Conservation (phyloP, 2,888 invertebrate genomes). For the Ormia ochracea region DNA sequence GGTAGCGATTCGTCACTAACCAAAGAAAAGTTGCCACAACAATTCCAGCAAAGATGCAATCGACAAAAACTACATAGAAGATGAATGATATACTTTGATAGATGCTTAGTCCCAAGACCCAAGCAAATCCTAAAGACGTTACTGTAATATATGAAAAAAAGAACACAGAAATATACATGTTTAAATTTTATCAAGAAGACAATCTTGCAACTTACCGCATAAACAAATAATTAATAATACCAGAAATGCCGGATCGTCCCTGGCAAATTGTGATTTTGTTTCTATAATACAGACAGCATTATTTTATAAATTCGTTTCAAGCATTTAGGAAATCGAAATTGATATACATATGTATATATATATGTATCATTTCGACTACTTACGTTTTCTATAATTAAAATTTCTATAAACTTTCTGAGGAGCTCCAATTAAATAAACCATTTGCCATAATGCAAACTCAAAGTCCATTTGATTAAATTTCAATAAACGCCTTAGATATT, state of each 20-base stretch:
- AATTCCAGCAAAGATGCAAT: slow-evolving; percentile 93
- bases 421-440: slow-evolving; percentile 94
- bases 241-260: slow-evolving; percentile 99
- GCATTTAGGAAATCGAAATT: too few relatives aligned
- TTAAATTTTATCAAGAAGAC: neutral
- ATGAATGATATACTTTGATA: slow-evolving; percentile 88
- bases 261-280: slow-evolving; percentile 98
- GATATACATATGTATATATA: too few relatives aligned
- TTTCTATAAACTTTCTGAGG: slow-evolving; percentile 98
- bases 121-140: slow-evolving; percentile 92
- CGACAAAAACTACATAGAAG: slow-evolving; percentile 93
- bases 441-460: slow-evolving; percentile 99
- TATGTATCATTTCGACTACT: too few relatives aligned
- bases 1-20: slow-evolving; percentile 80
- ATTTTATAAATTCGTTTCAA: too few relatives aligned
- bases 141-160: slow-evolving; percentile 78
- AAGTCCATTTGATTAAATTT: slow-evolving; percentile 99
- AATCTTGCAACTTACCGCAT: slow-evolving; percentile 79
- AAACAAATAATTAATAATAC: slow-evolving; percentile 92
- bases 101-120: slow-evolving; percentile 85
- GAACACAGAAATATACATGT: neutral
- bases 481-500: slow-evolving; percentile 88
- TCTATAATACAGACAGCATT: slow-evolving; percentile 83
- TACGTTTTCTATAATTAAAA: slow-evolving; percentile 98
- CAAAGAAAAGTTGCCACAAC: slow-evolving; percentile 92